These are phyloP conservation scores for Laothoe populi DNA, from an alignment of 2,888 invertebrate species.

Conservation along the genomic window DNA sequence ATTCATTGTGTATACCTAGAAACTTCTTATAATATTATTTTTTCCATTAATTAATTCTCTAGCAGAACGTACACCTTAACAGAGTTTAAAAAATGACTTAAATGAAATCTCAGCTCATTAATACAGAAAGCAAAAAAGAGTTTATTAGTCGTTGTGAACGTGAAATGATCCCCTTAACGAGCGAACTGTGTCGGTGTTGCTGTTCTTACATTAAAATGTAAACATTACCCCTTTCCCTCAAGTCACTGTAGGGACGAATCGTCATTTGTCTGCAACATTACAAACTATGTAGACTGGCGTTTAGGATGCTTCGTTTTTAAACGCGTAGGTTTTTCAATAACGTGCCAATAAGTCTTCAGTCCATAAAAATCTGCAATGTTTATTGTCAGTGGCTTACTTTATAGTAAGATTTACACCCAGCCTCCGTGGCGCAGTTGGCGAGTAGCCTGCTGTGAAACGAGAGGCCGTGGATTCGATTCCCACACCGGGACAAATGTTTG, in stretches of 20 bases:
- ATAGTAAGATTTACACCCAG: too few relatives aligned
- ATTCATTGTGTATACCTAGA: too few relatives aligned
- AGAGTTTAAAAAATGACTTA: neutral
- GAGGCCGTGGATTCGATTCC: too few relatives aligned
- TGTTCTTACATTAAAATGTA: slow-evolving; percentile 82
- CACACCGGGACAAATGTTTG: too few relatives aligned
- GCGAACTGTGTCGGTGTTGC: slow-evolving; percentile 52
- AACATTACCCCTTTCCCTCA: slow-evolving; percentile 74
- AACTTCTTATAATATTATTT: too few relatives aligned
- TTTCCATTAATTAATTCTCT: neutral
- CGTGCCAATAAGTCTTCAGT: too few relatives aligned
- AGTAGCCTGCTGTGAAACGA: too few relatives aligned
- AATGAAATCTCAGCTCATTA: slow-evolving; percentile 53
- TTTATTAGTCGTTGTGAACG: slow-evolving; percentile 57
- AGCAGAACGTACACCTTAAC: neutral
- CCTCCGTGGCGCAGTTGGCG: too few relatives aligned
- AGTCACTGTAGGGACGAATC: slow-evolving; percentile 66
- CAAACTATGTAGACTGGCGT: slow-evolving; percentile 53
- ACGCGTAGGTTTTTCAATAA: neutral
- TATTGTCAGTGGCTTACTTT: too few relatives aligned
- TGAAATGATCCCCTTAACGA: slow-evolving; percentile 75
- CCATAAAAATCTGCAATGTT: too few relatives aligned
- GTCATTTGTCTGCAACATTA: slow-evolving; percentile 75
- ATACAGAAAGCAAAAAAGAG: slow-evolving; percentile 69
- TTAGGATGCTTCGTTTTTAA: slow-evolving; percentile 38